Percentiles rank a stretch among this genome's conserved stretches.
Conservation (phyloP, 2,113 vertebrate species). For the Thalassarche chlororhynchos region DNA sequence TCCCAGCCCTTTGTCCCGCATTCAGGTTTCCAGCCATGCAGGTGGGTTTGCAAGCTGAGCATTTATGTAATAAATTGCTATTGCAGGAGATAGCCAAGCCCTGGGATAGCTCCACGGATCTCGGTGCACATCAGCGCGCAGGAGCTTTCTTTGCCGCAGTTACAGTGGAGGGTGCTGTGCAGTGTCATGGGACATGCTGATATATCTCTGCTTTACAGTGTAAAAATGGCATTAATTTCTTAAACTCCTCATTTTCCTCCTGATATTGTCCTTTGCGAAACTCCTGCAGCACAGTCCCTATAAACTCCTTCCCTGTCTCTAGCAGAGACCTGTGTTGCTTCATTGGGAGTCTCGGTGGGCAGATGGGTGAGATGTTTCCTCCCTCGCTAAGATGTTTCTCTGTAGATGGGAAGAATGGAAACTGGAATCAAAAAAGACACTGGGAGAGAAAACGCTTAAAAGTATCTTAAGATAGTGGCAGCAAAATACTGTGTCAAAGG, state of each 20-base stretch:
- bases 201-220: not conserved
- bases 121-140: not conserved
- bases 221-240: not conserved
- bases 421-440: not conserved
- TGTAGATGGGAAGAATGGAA: not conserved
- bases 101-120: not conserved
- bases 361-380: not conserved
- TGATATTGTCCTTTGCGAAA: not conserved
- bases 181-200: not conserved
- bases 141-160: not conserved
- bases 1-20: not conserved
- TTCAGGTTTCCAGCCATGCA: not conserved
- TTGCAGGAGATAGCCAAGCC: not conserved
- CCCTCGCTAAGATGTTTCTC: not conserved
- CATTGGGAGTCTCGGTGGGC: not conserved
- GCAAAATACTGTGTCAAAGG: not conserved
- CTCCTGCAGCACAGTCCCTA: not conserved
- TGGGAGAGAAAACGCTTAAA: not conserved
- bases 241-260: not conserved
- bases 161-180: not conserved
- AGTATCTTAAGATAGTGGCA: not conserved
- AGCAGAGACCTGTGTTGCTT: fast-evolving
- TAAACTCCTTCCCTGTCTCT: not conserved
- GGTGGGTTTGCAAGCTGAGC: not conserved
- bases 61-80: not conserved